phyloP scores from a whole-genome alignment of 2,888 invertebrate genomes.

The Tetanocera ferruginea region DNA sequence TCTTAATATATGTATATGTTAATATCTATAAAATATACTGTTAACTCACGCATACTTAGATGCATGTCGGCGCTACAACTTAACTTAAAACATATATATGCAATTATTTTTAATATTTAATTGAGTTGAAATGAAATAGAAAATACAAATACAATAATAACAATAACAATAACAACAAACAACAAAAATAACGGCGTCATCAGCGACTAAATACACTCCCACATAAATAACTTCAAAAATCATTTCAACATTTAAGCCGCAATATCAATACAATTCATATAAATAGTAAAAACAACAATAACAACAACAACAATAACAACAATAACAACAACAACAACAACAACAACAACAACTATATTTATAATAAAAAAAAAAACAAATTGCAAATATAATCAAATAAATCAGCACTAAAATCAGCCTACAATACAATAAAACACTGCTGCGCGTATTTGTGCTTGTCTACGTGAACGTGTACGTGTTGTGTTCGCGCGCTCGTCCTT shows the following conservation, averaged over 20 bases:
- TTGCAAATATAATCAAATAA: background rate
- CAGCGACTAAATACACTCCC: background rate
- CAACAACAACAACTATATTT: background rate
- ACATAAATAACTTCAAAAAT: too few relatives aligned
- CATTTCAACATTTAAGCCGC: too few relatives aligned
- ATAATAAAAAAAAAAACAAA: background rate
- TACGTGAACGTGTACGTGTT: slow-evolving; percentile 7
- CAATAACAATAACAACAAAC: slow-evolving; percentile 20
- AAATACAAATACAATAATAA: slow-evolving; percentile 12
- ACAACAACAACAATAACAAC: slow-evolving; percentile 2
- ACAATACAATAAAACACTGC: slow-evolving; percentile 24
- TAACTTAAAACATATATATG: slow-evolving; percentile 8
- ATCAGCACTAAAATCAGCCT: background rate
- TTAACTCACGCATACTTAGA: background rate
- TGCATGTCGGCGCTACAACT: background rate
- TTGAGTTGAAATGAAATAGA: slow-evolving; percentile 43
- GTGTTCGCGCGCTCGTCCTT: slow-evolving; percentile 1
- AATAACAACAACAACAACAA: slow-evolving; percentile 18
- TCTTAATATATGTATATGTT: slow-evolving; percentile 24
- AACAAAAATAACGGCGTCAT: background rate
- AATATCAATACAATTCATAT: too few relatives aligned
- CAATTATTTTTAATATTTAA: slow-evolving; percentile 48
- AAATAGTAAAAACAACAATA: background rate
- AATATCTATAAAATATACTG: slow-evolving; percentile 24
- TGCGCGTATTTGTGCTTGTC: slow-evolving; percentile 4